A percentile compares a stretch with the other conserved stretches of the same genome.
These are phyloP conservation scores for Garra rufa DNA, from an alignment of 2,113 vertebrate species.

Conservation along the genomic window DNA sequence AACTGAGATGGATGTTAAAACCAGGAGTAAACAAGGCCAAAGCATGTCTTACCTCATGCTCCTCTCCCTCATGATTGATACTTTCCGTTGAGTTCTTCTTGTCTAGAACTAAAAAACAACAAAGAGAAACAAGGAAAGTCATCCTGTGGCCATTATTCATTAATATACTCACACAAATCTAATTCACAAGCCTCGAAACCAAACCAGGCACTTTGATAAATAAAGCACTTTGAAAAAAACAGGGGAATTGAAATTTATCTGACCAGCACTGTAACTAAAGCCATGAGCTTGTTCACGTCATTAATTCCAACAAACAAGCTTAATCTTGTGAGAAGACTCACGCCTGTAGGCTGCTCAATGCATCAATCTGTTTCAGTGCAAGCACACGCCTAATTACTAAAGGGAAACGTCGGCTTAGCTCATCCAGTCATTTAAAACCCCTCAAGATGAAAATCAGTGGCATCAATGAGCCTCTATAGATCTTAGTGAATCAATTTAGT, in stretches of 20 bases:
- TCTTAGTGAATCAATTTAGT: constrained; percentile 7
- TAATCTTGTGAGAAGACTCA: constrained; percentile 35
- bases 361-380: constrained; percentile 30
- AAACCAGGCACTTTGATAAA: constrained; percentile 8
- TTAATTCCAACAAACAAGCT: constrained; percentile 36
- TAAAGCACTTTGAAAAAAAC: constrained; percentile 7
- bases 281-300: constrained; percentile 2
- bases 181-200: not conserved
- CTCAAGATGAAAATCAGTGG: constrained; percentile 30
- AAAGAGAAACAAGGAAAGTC: not conserved
- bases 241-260: constrained; percentile 25
- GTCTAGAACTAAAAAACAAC: constrained; percentile 72
- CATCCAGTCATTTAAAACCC: constrained; percentile 13
- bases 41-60: constrained; percentile 88
- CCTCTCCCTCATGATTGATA: constrained; percentile 90
- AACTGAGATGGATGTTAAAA: constrained; percentile 32
- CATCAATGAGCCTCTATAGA: constrained; percentile 32
- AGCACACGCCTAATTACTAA: constrained; percentile 17
- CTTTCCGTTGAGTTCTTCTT: constrained; percentile 93
- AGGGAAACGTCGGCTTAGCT: constrained; percentile 17
- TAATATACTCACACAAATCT: not conserved
- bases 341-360: constrained; percentile 15
- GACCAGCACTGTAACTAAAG: constrained; percentile 28
- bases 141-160: not conserved
- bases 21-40: not conserved